Percentiles rank a stretch among this genome's conserved stretches.
These are phyloP conservation scores for Manis pentadactyla DNA, from an alignment of 2,797 vertebrate genomes.

Conservation along the genomic window DNA sequence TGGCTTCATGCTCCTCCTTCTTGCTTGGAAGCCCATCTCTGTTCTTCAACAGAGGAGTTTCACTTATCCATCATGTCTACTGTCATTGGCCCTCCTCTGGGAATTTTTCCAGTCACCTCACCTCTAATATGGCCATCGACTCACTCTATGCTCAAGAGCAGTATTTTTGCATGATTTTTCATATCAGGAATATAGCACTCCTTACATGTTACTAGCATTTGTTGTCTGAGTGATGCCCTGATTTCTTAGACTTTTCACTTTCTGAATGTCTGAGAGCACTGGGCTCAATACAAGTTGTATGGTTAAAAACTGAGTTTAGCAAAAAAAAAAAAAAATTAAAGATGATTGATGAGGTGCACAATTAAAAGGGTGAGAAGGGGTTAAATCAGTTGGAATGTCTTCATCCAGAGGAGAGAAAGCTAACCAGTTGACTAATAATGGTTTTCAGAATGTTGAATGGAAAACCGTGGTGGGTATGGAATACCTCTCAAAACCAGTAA, in stretches of 20 bases:
- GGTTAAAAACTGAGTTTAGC: neutral
- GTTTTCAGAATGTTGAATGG: constrained; percentile 17
- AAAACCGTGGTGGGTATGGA: neutral
- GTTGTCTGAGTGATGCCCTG: neutral
- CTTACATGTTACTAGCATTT: neutral
- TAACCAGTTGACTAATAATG: constrained; percentile 18
- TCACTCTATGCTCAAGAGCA: neutral
- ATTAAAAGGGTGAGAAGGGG: neutral
- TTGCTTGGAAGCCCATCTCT: neutral
- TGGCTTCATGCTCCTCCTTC: neutral
- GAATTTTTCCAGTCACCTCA: neutral
- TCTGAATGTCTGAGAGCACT: neutral
- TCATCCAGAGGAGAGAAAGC: neutral
- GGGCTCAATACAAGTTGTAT: neutral
- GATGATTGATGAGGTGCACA: neutral
- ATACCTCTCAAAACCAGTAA: neutral
- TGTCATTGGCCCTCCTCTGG: neutral
- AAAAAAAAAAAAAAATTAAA: neutral
- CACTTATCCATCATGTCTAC: accelerated
- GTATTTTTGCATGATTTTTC: neutral
- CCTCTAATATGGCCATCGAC: neutral
- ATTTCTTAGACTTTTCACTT: neutral
- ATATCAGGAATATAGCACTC: no score
- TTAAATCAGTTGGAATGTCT: constrained; percentile 21
- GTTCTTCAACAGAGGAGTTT: accelerated